These are phyloP conservation scores for Perccottus glenii DNA, from an alignment of 2,113 vertebrate genomes.

Conservation along the genomic window DNA sequence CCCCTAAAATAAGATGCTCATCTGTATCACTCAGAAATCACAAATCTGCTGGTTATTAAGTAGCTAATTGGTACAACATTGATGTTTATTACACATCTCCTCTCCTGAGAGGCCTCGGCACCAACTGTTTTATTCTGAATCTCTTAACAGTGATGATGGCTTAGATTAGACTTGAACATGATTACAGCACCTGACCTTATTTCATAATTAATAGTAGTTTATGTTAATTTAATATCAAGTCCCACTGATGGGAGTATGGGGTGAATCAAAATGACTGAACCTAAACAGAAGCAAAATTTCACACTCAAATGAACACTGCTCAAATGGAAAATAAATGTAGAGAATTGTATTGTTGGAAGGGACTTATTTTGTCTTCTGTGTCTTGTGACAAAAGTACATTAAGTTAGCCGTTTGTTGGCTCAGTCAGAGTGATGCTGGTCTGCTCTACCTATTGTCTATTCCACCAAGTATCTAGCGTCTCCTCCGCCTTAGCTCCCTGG, in stretches of 20 bases:
- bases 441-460: too few relatives aligned
- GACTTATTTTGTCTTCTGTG: too few relatives aligned
- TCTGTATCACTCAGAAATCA: conserved; percentile 67
- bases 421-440: too few relatives aligned
- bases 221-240: conserved; percentile 59
- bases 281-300: conserved; percentile 13
- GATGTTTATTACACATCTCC: conserved; percentile 59
- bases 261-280: conserved; percentile 39
- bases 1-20: conserved; percentile 7
- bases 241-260: conserved; percentile 36
- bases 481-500: too few relatives aligned
- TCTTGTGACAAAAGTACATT: too few relatives aligned
- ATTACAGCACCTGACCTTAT: conserved; percentile 49
- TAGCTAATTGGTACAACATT: conserved; percentile 71
- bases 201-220: conserved; percentile 60
- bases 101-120: conserved; percentile 36
- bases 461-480: too few relatives aligned
- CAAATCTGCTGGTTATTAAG: conserved; percentile 75
- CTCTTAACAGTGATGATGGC: conserved; percentile 39
- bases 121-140: conserved; percentile 44
- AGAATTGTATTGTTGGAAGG: background rate
- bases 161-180: conserved; percentile 45
- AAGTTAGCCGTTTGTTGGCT: too few relatives aligned
- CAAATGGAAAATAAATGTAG: background rate
- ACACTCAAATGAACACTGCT: background rate